Evolutionary conservation across 2,113 vertebrate species (phyloP).

Genomic region (Rhagologus leucostigma): DNA sequence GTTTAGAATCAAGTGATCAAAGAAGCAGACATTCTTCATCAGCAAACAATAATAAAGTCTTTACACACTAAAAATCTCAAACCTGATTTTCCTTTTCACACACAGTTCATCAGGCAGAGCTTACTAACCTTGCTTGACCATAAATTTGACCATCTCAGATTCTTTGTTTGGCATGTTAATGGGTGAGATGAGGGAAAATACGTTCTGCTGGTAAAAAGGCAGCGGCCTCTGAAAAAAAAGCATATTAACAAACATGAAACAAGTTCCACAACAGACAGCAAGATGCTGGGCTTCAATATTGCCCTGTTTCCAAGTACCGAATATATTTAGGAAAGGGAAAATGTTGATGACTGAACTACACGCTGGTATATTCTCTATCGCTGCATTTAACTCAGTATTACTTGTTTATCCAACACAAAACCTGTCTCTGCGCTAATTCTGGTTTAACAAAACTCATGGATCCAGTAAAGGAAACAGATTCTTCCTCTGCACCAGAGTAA

Average conservation of each 20-base stretch:
- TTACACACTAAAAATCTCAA: background rate
- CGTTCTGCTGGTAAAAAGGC: slow-evolving; percentile 79
- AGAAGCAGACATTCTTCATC: background rate
- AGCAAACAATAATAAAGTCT: background rate
- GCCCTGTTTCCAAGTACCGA: background rate
- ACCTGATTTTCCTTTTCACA: background rate
- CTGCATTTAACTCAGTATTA: background rate
- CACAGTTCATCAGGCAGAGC: background rate
- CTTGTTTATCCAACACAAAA: background rate
- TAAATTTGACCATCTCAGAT: slow-evolving; percentile 72
- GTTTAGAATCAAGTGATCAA: background rate
- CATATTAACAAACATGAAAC: background rate
- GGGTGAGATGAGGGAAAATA: slow-evolving; percentile 81
- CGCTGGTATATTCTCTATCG: background rate
- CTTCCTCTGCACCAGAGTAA: background rate
- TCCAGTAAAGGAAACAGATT: background rate
- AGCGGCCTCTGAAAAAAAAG: background rate
- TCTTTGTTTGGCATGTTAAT: slow-evolving; percentile 81
- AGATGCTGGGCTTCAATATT: background rate
- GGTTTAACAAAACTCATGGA: background rate
- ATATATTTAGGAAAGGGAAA: background rate
- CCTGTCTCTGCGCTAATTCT: background rate
- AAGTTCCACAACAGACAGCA: background rate
- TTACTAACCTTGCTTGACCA: slow-evolving; percentile 82
- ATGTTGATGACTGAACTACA: background rate